Conservation (phyloP, 2,797 vertebrate genomes). For the Florisuga fusca region DNA sequence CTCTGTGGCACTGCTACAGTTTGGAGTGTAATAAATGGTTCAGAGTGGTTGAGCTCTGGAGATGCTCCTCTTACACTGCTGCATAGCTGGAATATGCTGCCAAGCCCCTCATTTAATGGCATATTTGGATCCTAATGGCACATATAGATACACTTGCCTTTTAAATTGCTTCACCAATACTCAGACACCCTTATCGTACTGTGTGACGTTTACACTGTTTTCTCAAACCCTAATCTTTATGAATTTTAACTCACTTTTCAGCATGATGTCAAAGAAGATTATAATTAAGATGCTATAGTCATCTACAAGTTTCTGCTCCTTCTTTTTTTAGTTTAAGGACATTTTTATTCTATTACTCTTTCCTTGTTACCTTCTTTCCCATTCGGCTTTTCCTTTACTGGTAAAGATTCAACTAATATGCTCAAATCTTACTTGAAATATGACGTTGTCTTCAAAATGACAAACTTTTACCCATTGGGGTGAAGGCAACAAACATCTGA, state of each 20-base stretch:
- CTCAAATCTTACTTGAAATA: background rate
- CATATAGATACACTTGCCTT: background rate
- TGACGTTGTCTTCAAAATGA: background rate
- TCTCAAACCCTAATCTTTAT: background rate
- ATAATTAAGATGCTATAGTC: background rate
- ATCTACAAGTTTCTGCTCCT: background rate
- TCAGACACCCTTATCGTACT: background rate
- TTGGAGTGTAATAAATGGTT: background rate
- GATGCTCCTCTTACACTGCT: background rate
- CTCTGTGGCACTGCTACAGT: background rate
- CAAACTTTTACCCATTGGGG: accelerated
- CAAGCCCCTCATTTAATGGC: background rate
- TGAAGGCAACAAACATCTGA: background rate
- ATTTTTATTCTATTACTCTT: background rate
- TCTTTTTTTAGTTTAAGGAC: background rate
- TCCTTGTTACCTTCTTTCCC: background rate
- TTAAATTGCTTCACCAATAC: background rate
- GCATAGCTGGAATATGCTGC: background rate
- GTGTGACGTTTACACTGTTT: background rate
- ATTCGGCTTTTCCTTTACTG: background rate
- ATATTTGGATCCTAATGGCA: background rate
- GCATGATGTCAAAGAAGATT: background rate
- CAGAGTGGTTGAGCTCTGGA: background rate
- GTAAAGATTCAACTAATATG: background rate
- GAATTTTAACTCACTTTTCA: background rate